Percentiles rank a stretch among this genome's conserved stretches.
Conservation (phyloP, 2,797 vertebrate genomes). For the Chaetodon trifasciatus region DNA sequence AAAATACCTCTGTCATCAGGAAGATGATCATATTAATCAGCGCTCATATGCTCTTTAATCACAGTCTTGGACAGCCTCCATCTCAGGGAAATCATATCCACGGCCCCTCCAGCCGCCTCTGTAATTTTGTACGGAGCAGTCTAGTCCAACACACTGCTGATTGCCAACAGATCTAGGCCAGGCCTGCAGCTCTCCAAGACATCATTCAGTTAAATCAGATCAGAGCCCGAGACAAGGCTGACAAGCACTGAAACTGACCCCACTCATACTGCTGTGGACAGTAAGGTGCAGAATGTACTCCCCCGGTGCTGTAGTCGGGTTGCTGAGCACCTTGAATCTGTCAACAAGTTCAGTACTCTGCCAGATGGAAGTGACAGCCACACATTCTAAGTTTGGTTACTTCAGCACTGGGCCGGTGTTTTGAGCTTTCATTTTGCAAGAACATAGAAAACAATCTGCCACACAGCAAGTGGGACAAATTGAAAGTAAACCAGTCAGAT, state of each 20-base stretch:
- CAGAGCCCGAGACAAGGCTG: constrained; percentile 19
- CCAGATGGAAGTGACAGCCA: constrained; percentile 20
- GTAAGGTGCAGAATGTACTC: background rate
- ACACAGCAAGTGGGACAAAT: constrained; percentile 41
- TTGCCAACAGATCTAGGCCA: constrained; percentile 69
- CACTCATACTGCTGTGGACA: constrained; percentile 30
- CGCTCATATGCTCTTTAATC: constrained; percentile 84
- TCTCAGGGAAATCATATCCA: constrained; percentile 71
- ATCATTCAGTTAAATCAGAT: constrained; percentile 46
- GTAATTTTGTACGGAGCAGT: constrained; percentile 58
- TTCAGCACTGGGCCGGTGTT: background rate
- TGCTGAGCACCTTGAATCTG: constrained; percentile 44
- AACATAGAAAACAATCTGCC: constrained; percentile 41
- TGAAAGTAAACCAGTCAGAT: constrained; percentile 29
- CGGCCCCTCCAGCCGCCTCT: constrained; percentile 58
- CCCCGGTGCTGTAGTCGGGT: background rate
- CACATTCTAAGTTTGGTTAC: constrained; percentile 22
- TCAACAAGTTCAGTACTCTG: constrained; percentile 24
- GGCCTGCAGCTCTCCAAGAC: constrained; percentile 54
- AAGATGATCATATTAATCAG: constrained; percentile 82
- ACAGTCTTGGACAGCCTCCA: constrained; percentile 73
- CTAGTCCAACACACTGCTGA: constrained; percentile 59
- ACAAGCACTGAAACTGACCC: constrained; percentile 45
- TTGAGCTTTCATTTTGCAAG: constrained; percentile 24
- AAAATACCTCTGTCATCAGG: constrained; percentile 76